Percentiles rank a stretch among this genome's conserved stretches.
phyloP scores from a whole-genome alignment of 1,140 invertebrate species.

The Druon quercuslanigerum region DNA sequence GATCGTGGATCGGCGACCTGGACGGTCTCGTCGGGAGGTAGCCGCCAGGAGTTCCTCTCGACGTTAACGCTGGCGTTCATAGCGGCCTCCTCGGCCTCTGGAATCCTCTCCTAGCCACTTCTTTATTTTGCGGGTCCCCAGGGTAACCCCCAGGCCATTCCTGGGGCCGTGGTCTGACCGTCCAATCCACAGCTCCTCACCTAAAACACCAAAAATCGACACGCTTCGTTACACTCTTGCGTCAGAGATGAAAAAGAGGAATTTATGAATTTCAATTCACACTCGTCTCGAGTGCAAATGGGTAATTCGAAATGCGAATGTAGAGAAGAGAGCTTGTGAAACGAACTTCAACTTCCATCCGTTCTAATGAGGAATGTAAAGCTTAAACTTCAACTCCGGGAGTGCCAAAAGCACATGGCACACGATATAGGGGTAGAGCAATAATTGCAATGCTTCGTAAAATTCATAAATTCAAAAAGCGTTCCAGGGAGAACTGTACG shows the following conservation, averaged over 20 bases:
- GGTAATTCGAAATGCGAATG: conserved; percentile 38
- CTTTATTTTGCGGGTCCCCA: conserved; percentile 65
- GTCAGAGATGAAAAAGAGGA: background rate
- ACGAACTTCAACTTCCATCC: conserved; percentile 48
- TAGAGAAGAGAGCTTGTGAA: conserved; percentile 37
- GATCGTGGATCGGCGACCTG: conserved; percentile 89
- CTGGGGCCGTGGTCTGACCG: conserved; percentile 64
- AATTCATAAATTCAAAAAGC: background rate
- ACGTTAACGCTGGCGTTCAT: conserved; percentile 90
- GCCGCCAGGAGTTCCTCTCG: conserved; percentile 89
- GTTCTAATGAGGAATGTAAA: conserved; percentile 24
- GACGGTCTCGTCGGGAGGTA: conserved; percentile 91
- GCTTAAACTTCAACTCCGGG: background rate
- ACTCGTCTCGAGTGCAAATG: background rate
- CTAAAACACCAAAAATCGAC: conserved; percentile 49
- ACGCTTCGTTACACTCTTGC: background rate
- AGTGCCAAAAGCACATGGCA: conserved; percentile 24
- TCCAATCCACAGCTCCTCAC: conserved; percentile 64
- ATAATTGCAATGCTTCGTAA: conserved; percentile 24
- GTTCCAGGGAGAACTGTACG: background rate
- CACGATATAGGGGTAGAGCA: background rate
- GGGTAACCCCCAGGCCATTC: conserved; percentile 66
- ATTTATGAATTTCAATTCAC: conserved; percentile 1
- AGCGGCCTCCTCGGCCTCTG: conserved; percentile 65
- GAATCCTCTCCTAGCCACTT: conserved; percentile 55